These are phyloP conservation scores for Copidosoma aretas DNA, from an alignment of 2,888 invertebrate genomes.

Conservation along the genomic window DNA sequence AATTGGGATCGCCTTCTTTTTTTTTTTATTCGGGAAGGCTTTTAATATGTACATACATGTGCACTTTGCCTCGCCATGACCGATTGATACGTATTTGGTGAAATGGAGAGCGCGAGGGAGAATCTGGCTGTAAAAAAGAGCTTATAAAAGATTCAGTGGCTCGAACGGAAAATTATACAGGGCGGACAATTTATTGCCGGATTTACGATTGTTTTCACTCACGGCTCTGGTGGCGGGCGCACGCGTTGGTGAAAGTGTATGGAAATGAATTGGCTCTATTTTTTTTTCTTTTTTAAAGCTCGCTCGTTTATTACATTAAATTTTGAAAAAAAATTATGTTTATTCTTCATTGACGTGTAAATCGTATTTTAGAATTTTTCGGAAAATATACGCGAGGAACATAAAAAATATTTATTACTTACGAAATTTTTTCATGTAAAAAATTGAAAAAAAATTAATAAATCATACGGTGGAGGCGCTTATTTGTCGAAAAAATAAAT, in stretches of 20 bases:
- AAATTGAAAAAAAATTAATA: neutral
- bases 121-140: slow-evolving; percentile 12
- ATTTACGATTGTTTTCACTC: slow-evolving; percentile 25
- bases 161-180: slow-evolving; percentile 17
- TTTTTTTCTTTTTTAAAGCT: too few relatives aligned
- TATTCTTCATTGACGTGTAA: too few relatives aligned
- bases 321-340: too few relatives aligned
- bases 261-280: neutral
- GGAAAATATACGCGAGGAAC: too few relatives aligned
- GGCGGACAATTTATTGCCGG: slow-evolving; percentile 13
- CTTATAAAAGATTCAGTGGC: slow-evolving; percentile 30
- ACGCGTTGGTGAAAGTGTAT: slow-evolving; percentile 16
- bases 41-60: neutral
- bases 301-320: too few relatives aligned
- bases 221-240: neutral
- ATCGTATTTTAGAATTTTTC: too few relatives aligned
- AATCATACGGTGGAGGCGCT: neutral
- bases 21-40: neutral
- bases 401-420: too few relatives aligned
- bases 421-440: neutral
- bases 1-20: slow-evolving; percentile 20
- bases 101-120: neutral
- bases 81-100: slow-evolving; percentile 18
- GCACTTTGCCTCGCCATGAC: slow-evolving; percentile 15
- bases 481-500: neutral